These are phyloP conservation scores for Tinamus major DNA, from an alignment of 2,797 vertebrate genomes.

Conservation along the genomic window DNA sequence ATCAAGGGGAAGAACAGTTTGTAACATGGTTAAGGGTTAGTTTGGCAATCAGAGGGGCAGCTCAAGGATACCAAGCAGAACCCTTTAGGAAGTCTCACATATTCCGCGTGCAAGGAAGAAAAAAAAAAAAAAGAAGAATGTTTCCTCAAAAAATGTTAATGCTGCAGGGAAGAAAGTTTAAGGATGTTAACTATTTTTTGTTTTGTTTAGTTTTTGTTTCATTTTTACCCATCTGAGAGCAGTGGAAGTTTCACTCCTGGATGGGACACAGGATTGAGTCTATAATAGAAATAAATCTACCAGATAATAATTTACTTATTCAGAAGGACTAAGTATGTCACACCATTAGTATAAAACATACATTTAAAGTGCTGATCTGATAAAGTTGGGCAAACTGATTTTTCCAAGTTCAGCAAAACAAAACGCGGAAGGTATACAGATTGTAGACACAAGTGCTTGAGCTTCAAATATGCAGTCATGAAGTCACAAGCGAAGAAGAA, in stretches of 20 bases:
- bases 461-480: background rate
- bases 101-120: background rate
- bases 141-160: background rate
- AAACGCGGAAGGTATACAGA: background rate
- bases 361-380: background rate
- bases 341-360: background rate
- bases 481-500: background rate
- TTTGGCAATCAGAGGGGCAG: background rate
- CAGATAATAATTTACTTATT: background rate
- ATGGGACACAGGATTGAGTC: accelerated
- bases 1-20: background rate
- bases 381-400: background rate
- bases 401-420: background rate
- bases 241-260: background rate
- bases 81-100: background rate
- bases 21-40: background rate
- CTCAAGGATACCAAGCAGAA: background rate
- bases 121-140: background rate
- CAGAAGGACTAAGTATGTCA: background rate
- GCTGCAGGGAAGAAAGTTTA: background rate
- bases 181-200: background rate
- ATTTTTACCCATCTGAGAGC: background rate
- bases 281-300: background rate
- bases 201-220: background rate
- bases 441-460: background rate